phyloP scores from a whole-genome alignment of 2,113 vertebrate species.

The Macquaria australasica region DNA sequence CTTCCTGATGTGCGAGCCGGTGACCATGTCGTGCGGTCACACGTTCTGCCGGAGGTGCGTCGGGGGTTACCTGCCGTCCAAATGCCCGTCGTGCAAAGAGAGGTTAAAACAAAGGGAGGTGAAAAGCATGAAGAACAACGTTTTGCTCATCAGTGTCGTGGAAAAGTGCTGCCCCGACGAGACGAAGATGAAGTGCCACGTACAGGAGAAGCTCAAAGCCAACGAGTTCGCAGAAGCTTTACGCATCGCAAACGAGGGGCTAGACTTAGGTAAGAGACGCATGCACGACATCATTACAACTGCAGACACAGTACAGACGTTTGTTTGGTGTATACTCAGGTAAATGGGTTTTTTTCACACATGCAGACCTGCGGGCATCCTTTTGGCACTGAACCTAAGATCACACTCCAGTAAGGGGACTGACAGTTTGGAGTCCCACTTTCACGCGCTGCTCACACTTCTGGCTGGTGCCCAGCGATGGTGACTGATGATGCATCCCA shows the following conservation, averaged over 20 bases:
- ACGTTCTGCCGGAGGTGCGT: slow-evolving; percentile 89
- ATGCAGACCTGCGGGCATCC: too few species aligned
- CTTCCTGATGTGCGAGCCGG: slow-evolving; percentile 87
- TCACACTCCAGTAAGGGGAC: background rate
- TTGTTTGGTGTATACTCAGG: background rate
- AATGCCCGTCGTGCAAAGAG: slow-evolving; percentile 86
- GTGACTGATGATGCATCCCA: background rate
- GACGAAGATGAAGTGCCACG: slow-evolving; percentile 71
- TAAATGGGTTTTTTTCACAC: too few species aligned
- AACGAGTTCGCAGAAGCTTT: slow-evolving; percentile 84
- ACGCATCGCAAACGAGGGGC: slow-evolving; percentile 79
- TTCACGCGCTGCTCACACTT: slow-evolving; percentile 33
- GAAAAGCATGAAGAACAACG: slow-evolving; percentile 80
- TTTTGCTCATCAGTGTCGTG: slow-evolving; percentile 84
- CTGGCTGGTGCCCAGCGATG: slow-evolving; percentile 3
- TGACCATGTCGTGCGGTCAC: slow-evolving; percentile 90
- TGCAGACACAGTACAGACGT: background rate
- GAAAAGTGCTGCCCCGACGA: slow-evolving; percentile 85
- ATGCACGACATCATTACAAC: background rate
- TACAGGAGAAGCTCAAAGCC: slow-evolving; percentile 79
- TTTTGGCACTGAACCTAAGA: background rate
- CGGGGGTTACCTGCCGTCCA: slow-evolving; percentile 70
- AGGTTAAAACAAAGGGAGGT: slow-evolving; percentile 78
- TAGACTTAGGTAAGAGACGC: slow-evolving; percentile 82
- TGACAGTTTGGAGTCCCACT: background rate